These are phyloP conservation scores for Venustaconcha ellipsiformis DNA, from an alignment of 1,140 invertebrate genomes.

Conservation along the genomic window DNA sequence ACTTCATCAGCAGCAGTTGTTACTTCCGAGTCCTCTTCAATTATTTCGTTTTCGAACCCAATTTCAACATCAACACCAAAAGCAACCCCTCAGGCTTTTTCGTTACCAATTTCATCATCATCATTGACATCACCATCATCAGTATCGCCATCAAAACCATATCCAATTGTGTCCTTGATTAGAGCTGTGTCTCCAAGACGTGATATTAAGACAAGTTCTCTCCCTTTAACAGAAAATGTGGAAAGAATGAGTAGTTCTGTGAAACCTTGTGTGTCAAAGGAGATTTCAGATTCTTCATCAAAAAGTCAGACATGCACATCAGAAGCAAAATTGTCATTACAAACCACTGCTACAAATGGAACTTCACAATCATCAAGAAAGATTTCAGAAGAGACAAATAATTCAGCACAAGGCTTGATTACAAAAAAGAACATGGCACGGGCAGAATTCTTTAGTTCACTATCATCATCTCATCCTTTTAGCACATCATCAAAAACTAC, in stretches of 20 bases:
- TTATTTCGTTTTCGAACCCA: slow-evolving; percentile 31
- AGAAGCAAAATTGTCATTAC: slow-evolving; percentile 20
- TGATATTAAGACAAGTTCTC: neutral
- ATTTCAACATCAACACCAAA: slow-evolving; percentile 35
- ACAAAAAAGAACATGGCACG: slow-evolving; percentile 40
- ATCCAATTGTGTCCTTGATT: slow-evolving; percentile 30
- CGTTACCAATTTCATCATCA: slow-evolving; percentile 22
- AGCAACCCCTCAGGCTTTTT: slow-evolving; percentile 19
- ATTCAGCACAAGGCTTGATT: slow-evolving; percentile 12
- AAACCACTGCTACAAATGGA: slow-evolving; percentile 16
- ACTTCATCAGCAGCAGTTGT: slow-evolving; percentile 3
- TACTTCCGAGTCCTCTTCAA: slow-evolving; percentile 6
- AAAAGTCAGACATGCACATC: neutral
- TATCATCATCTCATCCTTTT: slow-evolving; percentile 32
- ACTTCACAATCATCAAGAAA: slow-evolving; percentile 18
- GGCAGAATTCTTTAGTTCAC: slow-evolving; percentile 48
- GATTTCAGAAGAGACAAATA: slow-evolving; percentile 10
- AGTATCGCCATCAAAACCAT: slow-evolving; percentile 14
- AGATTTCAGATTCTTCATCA: neutral
- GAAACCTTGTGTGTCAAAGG: neutral
- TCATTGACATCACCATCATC: slow-evolving; percentile 16
- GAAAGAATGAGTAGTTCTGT: neutral
- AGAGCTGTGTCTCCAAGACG: slow-evolving; percentile 14
- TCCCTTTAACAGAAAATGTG: neutral
- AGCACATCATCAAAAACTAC: slow-evolving; percentile 30